Percentiles rank a stretch among this genome's conserved stretches.
phyloP scores from a whole-genome alignment of 1,140 invertebrate species.

The Arctopsyche grandis region DNA sequence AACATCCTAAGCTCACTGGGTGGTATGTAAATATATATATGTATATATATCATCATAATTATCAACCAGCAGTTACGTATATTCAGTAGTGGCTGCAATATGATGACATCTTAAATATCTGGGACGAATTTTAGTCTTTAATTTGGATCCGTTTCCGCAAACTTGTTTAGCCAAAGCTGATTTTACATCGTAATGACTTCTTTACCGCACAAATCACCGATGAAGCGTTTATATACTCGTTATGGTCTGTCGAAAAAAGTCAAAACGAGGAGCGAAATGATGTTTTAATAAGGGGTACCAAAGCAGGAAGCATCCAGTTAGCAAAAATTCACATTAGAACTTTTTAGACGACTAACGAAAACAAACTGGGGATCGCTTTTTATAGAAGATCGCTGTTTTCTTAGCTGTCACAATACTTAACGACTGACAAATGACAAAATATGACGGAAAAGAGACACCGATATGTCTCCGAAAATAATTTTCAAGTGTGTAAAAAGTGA shows the following conservation, averaged over 20 bases:
- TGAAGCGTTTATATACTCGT: slow-evolving; percentile 29
- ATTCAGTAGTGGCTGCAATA: background rate
- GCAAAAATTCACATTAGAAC: slow-evolving; percentile 45
- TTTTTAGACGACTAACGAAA: background rate
- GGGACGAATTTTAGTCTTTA: background rate
- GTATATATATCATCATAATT: background rate
- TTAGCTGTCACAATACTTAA: slow-evolving; percentile 21
- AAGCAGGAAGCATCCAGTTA: slow-evolving; percentile 49
- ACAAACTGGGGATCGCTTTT: slow-evolving; percentile 24
- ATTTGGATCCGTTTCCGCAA: background rate
- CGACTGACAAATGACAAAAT: slow-evolving; percentile 16
- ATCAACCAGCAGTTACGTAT: too few relatives aligned
- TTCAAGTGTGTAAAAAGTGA: too few relatives aligned
- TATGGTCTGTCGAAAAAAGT: background rate
- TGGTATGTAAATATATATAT: slow-evolving; percentile 26
- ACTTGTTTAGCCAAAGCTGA: slow-evolving; percentile 14
- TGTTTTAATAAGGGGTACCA: slow-evolving; percentile 49
- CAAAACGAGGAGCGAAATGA: slow-evolving; percentile 41
- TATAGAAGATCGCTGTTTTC: background rate
- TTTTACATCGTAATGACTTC: slow-evolving; percentile 31
- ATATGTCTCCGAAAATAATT: background rate
- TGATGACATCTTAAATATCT: background rate
- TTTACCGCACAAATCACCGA: background rate
- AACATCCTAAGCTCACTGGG: slow-evolving; percentile 11
- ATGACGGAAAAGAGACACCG: background rate